Evolutionary conservation across 1,140 invertebrate species (phyloP), one percentile per base, ranked within the genome.

Genomic region (Lasioglossum albipes): DNA sequence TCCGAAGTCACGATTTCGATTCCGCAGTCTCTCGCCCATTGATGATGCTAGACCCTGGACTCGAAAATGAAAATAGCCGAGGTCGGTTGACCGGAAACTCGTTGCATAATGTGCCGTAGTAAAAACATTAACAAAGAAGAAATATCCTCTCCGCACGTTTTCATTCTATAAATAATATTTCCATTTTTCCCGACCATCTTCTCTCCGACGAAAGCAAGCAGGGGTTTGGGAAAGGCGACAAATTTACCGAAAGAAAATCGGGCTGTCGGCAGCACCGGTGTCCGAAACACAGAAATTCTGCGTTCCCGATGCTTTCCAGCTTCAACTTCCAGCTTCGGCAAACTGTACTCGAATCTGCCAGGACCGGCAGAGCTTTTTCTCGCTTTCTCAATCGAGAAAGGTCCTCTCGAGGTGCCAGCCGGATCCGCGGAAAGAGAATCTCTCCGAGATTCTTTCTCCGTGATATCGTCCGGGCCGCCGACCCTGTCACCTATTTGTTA

Each of bases 401-500:
- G 81, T 68, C 68, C 84, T 49, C 27, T 12, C 41, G 18, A 67
- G n/a, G 59, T 62, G 67, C 62, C 75, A 54, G 79, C 36, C 31
- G 64, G 79, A 85, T 57, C 57, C 45, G 68, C 2, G 61, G 65
- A 59, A 52, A 72, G 64, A 68, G 75, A 66, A 59, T 27, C 71
- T 27, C 71, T 57, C 45, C 41, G 79, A 89, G 87, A 88, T 88
- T 87, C 82, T 75, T 76, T 81, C 79, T 75, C 79, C 75, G 79
- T 79, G 89, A 91, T 90, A 90, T 85, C 82, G 72, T 36, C 70
- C 74, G 78, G 67, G 68, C 83, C 81, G 79, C 45, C 83, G 85
- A 89, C 82, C 86, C 79, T 75, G 76, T 80, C 88, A 81, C 84
- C 87, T 91, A 91, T 91, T 92, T 91, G 91, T 91, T 91, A 91